A percentile compares a stretch with the other conserved stretches of the same genome.
phyloP scores from a whole-genome alignment of 2,888 invertebrate genomes.

The Eucriotettix oculatus region DNA sequence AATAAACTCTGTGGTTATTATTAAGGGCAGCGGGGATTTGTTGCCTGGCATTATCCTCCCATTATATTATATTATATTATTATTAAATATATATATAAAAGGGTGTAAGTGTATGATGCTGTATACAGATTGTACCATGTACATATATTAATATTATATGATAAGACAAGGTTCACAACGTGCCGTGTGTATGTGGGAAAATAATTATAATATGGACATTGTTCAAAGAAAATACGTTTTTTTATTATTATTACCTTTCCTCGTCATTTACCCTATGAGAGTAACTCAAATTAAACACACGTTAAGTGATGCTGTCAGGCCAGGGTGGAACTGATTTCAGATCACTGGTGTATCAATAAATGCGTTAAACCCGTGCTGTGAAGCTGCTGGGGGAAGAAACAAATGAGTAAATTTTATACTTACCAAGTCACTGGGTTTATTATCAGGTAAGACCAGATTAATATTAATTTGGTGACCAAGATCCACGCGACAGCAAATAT shows the following conservation, averaged over 20 bases:
- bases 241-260: constrained; percentile 23
- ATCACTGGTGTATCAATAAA: too few relatives aligned
- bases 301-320: too few relatives aligned
- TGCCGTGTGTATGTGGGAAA: constrained; percentile 79
- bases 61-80: constrained; percentile 21
- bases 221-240: constrained; percentile 52
- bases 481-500: too few relatives aligned
- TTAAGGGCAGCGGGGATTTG: neutral
- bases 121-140: constrained; percentile 52
- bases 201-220: constrained; percentile 72
- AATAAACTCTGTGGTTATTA: neutral
- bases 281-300: neutral
- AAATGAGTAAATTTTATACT: too few relatives aligned
- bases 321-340: too few relatives aligned
- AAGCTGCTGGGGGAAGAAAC: too few relatives aligned
- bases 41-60: neutral
- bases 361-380: too few relatives aligned
- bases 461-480: too few relatives aligned
- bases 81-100: constrained; percentile 20
- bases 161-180: constrained; percentile 75
- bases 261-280: neutral
- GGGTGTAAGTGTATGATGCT: constrained; percentile 42
- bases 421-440: too few relatives aligned
- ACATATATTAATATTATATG: constrained; percentile 50
- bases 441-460: too few relatives aligned